Percentiles rank a stretch among this genome's conserved stretches.
Evolutionary conservation across 1,140 invertebrate genomes (phyloP).

Genomic region (Lepidurus arcticus): DNA sequence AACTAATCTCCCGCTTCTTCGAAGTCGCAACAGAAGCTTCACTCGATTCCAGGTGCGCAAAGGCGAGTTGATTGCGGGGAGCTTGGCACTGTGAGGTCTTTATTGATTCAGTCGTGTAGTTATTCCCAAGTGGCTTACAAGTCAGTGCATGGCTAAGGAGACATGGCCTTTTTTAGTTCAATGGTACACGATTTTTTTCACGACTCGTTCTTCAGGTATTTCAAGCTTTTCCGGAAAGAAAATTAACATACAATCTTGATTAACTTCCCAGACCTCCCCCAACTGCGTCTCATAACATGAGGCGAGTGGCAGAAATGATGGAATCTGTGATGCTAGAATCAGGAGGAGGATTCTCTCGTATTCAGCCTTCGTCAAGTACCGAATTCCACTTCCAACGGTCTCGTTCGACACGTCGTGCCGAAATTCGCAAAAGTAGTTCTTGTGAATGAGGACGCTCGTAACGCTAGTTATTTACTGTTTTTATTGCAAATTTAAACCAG

Average conservation of each 20-base stretch:
- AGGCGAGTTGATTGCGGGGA: background rate
- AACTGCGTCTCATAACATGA: slow-evolving; percentile 29
- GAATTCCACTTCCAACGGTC: background rate
- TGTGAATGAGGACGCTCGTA: background rate
- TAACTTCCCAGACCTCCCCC: slow-evolving; percentile 18
- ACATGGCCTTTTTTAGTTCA: slow-evolving; percentile 31
- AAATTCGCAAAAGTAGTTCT: background rate
- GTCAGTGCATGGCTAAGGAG: background rate
- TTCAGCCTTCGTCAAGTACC: background rate
- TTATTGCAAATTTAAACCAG: background rate
- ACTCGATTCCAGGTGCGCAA: slow-evolving; percentile 17
- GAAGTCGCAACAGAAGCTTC: background rate
- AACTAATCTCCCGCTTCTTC: background rate
- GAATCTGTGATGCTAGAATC: slow-evolving; percentile 26
- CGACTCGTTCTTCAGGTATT: slow-evolving; percentile 33
- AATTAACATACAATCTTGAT: background rate
- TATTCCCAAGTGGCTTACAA: background rate
- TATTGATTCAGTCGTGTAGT: background rate
- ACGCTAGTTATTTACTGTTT: background rate
- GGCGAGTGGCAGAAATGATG: slow-evolving; percentile 31
- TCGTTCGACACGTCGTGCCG: background rate
- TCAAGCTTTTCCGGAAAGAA: background rate
- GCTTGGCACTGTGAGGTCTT: background rate
- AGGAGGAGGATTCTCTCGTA: background rate
- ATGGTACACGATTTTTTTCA: slow-evolving; percentile 31